Evolutionary conservation across 2,888 invertebrate genomes (phyloP).

Genomic region (Digitonthophagus gazella): DNA sequence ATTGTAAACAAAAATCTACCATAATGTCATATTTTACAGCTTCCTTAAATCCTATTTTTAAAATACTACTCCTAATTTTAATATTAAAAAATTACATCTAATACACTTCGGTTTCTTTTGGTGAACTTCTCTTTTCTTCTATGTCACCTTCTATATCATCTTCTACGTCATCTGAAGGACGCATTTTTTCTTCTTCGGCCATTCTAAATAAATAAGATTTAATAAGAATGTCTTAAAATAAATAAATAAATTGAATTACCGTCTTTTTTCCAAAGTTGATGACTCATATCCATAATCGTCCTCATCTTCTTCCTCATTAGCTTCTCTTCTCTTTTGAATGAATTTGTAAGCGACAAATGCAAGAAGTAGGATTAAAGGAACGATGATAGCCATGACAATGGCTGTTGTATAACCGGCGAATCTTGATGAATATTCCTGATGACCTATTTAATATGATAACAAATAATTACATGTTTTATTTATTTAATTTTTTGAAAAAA

Average conservation of each 20-base stretch:
- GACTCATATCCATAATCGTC: conserved; percentile 23
- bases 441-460: conserved; percentile 55
- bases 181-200: conserved; percentile 43
- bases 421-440: conserved; percentile 76
- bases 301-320: conserved; percentile 37
- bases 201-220: conserved; percentile 37
- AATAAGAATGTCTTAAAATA: too few species aligned
- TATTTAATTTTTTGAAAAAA: conserved; percentile 1
- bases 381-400: conserved; percentile 70
- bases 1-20: neutral
- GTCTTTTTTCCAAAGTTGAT: conserved; percentile 29
- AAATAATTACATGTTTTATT: conserved; percentile 16
- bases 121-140: conserved; percentile 27
- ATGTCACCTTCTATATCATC: conserved; percentile 42
- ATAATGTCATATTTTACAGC: too few species aligned
- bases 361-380: conserved; percentile 70
- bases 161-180: conserved; percentile 38
- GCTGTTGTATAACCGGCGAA: conserved; percentile 77
- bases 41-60: neutral
- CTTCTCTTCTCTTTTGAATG: conserved; percentile 40
- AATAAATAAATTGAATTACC: too few species aligned
- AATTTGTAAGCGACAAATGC: conserved; percentile 51
- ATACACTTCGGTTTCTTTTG: conserved; percentile 38
- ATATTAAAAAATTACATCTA: conserved; percentile 25
- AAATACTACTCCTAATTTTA: neutral